Conservation (phyloP, 2,797 vertebrate species). For the Gymnoscopelus microlampas region DNA sequence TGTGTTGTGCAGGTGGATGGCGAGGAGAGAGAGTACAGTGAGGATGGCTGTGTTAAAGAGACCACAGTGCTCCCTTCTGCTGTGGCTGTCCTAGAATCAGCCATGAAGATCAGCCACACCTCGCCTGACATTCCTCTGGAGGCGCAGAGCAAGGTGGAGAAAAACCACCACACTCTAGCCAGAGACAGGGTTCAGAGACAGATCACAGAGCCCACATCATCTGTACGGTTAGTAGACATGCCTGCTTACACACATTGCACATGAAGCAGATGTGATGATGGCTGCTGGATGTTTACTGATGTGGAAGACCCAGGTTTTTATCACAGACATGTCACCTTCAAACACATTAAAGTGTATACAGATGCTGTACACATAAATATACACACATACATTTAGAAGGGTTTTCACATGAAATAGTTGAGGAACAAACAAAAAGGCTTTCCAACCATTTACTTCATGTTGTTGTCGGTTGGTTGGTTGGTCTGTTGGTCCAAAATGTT, state of each 20-base stretch:
- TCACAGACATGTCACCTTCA: too few species aligned
- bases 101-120: slow-evolving; percentile 98
- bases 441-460: too few species aligned
- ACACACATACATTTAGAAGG: not conserved
- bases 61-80: slow-evolving; percentile 60
- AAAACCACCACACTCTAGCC: slow-evolving; percentile 85
- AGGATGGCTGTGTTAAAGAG: slow-evolving; percentile 87
- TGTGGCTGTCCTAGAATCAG: slow-evolving; percentile 82
- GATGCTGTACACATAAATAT: not conserved
- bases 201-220: slow-evolving; percentile 92
- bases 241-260: not conserved
- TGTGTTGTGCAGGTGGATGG: slow-evolving; percentile 78
- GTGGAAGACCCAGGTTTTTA: too few species aligned
- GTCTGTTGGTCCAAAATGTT: too few species aligned
- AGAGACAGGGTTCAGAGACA: slow-evolving; percentile 91
- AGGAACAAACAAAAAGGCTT: too few species aligned
- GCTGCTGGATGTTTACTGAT: too few species aligned
- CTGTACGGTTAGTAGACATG: slow-evolving; percentile 84
- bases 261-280: too few species aligned
- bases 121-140: slow-evolving; percentile 95
- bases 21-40: slow-evolving; percentile 90
- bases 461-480: too few species aligned
- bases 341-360: too few species aligned
- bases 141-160: slow-evolving; percentile 84
- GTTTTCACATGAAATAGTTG: too few species aligned